These are phyloP conservation scores for Neodiprion fabricii DNA, from an alignment of 1,140 invertebrate genomes.

Conservation along the genomic window DNA sequence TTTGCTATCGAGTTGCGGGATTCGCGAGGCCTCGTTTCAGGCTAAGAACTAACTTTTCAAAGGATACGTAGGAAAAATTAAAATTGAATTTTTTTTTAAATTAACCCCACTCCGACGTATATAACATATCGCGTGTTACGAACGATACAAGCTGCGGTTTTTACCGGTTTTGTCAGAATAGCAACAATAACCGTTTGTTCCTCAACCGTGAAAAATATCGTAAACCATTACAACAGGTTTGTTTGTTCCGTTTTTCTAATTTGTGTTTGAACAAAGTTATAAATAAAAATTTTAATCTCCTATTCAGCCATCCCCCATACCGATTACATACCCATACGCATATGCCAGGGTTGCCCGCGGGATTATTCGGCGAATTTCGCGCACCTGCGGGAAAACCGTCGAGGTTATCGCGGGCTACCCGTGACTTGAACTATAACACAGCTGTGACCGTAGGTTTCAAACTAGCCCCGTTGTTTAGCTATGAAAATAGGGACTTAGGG, in stretches of 20 bases:
- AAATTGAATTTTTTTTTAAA: no score
- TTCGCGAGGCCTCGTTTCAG: no score
- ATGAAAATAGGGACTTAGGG: conserved; percentile 42
- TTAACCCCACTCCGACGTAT: no score
- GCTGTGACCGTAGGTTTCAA: conserved; percentile 31
- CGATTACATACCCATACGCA: conserved; percentile 35
- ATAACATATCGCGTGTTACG: neutral
- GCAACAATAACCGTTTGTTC: no score
- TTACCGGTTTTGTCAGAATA: neutral
- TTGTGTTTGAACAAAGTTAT: no score
- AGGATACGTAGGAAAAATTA: no score
- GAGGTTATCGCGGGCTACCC: conserved; percentile 23
- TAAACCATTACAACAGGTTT: no score
- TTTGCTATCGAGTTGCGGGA: no score
- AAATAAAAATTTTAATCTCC: no score
- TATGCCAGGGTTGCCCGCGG: conserved; percentile 48
- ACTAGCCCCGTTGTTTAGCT: conserved; percentile 26
- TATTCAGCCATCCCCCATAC: neutral
- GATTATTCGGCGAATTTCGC: neutral
- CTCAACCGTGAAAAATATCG: no score
- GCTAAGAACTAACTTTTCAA: no score
- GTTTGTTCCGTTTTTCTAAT: no score
- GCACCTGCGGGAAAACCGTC: neutral
- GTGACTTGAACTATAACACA: conserved; percentile 35
- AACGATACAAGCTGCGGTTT: conserved; percentile 8